Evolutionary conservation across 2,113 vertebrate species (phyloP), one percentile per base, ranked within the genome.

Genomic region (Hemicordylus capensis): DNA sequence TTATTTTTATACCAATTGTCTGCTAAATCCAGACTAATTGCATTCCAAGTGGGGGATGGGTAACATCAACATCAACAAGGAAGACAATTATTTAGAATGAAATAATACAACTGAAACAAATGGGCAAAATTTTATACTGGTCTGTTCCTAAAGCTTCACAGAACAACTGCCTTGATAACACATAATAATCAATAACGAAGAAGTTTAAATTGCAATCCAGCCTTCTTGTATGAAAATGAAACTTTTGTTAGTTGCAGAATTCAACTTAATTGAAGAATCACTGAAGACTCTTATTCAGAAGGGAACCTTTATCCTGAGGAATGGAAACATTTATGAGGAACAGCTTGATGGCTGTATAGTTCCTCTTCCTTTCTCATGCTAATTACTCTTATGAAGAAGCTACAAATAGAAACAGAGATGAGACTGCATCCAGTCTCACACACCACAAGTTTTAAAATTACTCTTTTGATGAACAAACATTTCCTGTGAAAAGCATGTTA

Each of bases 271-370:
- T 87, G 84, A 85, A 94, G 64, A 78, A 77, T 90, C 87, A 83
- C 12, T 88, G 88, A 90, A 84, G 74, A 89, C 78, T 76, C 80
- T 1, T 89, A 87, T 90, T 92, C 83, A 83, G 48, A 88, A 88
- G 74, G 54, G 37, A 86, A 61, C 24, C 80, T 28, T 91, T 93
- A 90, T 81, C 61, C 37, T 84, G n/a, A 66, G 69, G 86, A 89
- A 86, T 79, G n/a, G 86, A 94, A 91, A 91, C 31, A 87, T 83
- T 90, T 90, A 85, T 42, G 66, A 90, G 66, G 66, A 93, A 73
- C 42, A 89, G 19, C 54, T 91, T 91, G 90, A 88, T 87, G 63
- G 87, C 34, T 85, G 78, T 88, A 87, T 77, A 90, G 58, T 83
- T 91, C 37, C 4, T 72, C n/a, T 90, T 86, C 31, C 75, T 83